A percentile compares a stretch with the other conserved stretches of the same genome.
These are phyloP conservation scores for Hypotaenidia philippensis DNA, from an alignment of 2,797 vertebrate genomes.

Conservation along the genomic window DNA sequence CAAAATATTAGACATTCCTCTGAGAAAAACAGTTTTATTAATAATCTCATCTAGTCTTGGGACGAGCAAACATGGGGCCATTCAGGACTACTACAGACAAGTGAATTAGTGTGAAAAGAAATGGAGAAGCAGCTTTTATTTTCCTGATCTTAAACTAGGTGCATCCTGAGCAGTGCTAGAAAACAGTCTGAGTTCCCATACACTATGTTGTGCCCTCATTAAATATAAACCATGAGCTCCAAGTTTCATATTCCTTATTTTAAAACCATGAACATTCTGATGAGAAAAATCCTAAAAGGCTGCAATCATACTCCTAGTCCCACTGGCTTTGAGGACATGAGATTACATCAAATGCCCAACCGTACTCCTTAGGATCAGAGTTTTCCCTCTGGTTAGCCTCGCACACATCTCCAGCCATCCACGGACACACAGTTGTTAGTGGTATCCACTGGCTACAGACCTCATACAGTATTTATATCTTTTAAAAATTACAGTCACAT, in stretches of 20 bases:
- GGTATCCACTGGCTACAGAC: neutral
- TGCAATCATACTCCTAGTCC: neutral
- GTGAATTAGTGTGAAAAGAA: neutral
- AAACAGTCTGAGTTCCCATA: neutral
- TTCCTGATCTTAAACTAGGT: neutral
- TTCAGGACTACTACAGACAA: neutral
- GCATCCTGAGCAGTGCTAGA: neutral
- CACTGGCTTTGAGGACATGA: neutral
- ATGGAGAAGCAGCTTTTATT: neutral
- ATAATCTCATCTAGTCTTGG: neutral
- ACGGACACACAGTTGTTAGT: neutral
- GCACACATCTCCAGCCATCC: neutral
- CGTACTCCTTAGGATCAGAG: neutral
- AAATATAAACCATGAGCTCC: neutral
- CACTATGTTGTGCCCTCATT: neutral
- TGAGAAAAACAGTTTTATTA: neutral
- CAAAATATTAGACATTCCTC: neutral
- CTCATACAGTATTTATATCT: neutral
- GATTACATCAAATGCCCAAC: neutral
- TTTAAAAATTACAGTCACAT: neutral
- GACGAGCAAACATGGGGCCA: fast-evolving
- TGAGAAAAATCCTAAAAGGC: neutral
- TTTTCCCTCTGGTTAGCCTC: neutral
- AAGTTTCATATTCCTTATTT: neutral
- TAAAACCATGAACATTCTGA: neutral